Evolutionary conservation across 2,888 invertebrate genomes (phyloP), one percentile per base, ranked within the genome.

Genomic region (Rhimphoctona megacephalus): DNA sequence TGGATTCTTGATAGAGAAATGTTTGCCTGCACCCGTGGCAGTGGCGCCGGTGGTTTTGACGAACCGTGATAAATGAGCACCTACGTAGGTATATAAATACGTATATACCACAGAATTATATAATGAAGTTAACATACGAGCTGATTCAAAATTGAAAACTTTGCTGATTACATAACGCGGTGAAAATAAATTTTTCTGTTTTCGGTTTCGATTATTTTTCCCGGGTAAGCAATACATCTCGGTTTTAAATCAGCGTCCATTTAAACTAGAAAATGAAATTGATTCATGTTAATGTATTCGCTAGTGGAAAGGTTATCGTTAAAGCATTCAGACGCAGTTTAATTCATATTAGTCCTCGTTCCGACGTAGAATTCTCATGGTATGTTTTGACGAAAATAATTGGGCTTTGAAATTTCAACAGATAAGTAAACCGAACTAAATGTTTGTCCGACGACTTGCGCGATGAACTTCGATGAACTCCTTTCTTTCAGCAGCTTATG

Each of bases 31-130:
- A 79, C 81, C 82, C 52, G 73, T 22, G 81, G 72, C 67, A 30
- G 81, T 86, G 85, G 85, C 87, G 66, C 81, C 79, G 85, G 87
- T 87, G 88, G 85, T 87, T 83, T 86, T 80, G 79, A 85, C 87
- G 85, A 89, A 85, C 85, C 87, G 86, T 88, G 88, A 89, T 87
- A 88, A 89, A 86, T 82, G 79, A 86, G 76, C 43, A 73, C 81
- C 83, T 36, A 39, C 61, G 54, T 36, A 64, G 64, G 17, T 54
- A 22, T 74, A 74, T 67, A 61, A 25, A 73, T 78, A 73, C 46
- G 33, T 54, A 80, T 69, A 33, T 57, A 30, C 52, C n/a, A 30
- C 57, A 25, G n/a, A 70, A 39, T 36, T 7, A 17, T 79, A 70
- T 43, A n/a, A 69, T 54, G 9, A 52, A 79, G 22, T 30, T 43